Percentiles rank a stretch among this genome's conserved stretches.
phyloP scores from a whole-genome alignment of 2,797 vertebrate species.

The Enteromius mattozi region DNA sequence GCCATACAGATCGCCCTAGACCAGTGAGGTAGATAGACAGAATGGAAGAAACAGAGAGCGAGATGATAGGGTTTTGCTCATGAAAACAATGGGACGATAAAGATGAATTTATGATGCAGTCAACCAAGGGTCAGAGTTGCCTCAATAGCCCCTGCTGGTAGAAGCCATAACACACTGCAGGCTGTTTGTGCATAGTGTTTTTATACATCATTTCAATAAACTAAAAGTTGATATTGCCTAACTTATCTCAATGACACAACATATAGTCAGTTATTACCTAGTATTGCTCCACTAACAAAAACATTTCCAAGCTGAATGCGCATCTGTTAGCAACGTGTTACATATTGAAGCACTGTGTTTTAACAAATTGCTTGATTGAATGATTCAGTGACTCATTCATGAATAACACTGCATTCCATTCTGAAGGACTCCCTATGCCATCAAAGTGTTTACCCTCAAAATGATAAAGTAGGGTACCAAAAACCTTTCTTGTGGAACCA shows the following conservation, averaged over 20 bases:
- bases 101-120: not conserved
- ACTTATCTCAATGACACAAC: not conserved
- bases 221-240: not conserved
- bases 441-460: not conserved
- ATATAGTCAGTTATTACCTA: not conserved
- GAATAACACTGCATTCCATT: not conserved
- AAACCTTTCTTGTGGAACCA: no score
- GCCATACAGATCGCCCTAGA: conserved; percentile 51
- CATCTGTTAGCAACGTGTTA: not conserved
- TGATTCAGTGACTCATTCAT: not conserved
- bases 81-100: conserved; percentile 24
- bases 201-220: not conserved
- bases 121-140: not conserved
- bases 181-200: conserved; percentile 3
- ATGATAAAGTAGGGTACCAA: not conserved
- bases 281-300: not conserved
- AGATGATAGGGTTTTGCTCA: conserved; percentile 23
- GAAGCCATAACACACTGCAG: not conserved
- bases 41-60: not conserved
- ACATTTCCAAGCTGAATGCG: not conserved
- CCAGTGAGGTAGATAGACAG: conserved; percentile 69
- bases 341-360: not conserved
- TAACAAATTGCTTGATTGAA: not conserved
- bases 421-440: not conserved
- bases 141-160: conserved; percentile 13